Percentiles rank a stretch among this genome's conserved stretches.
These are phyloP conservation scores for Aphodius granarius DNA, from an alignment of 2,888 invertebrate species.

Conservation along the genomic window DNA sequence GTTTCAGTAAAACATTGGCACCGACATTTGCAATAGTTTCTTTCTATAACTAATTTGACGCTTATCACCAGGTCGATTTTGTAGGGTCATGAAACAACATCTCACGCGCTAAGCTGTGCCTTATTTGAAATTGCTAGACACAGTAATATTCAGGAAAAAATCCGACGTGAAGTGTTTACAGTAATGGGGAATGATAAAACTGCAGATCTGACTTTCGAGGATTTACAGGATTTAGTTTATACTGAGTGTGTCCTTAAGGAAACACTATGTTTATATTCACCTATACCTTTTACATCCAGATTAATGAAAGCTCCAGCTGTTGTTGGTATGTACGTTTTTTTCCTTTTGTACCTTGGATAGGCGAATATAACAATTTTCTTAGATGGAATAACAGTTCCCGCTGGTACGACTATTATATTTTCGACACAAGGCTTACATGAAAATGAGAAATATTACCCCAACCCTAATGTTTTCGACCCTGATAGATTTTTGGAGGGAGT, in stretches of 20 bases:
- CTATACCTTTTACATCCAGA: slow-evolving; percentile 27
- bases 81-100: slow-evolving; percentile 34
- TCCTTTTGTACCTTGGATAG: too few relatives aligned
- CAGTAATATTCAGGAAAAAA: slow-evolving; percentile 32
- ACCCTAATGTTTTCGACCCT: background rate
- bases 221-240: slow-evolving; percentile 30
- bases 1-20: too few relatives aligned
- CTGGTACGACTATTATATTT: background rate
- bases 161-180: slow-evolving; percentile 29
- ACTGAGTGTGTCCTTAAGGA: slow-evolving; percentile 33
- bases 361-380: too few relatives aligned
- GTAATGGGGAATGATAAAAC: slow-evolving; percentile 14
- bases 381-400: background rate
- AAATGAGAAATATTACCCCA: background rate
- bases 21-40: too few relatives aligned
- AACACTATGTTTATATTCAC: slow-evolving; percentile 27
- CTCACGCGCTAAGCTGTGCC: slow-evolving; percentile 28
- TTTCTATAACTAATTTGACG: too few relatives aligned
- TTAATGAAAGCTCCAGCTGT: background rate
- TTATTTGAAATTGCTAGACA: slow-evolving; percentile 30
- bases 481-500: background rate
- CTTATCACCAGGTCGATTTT: too few relatives aligned
- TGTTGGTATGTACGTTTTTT: background rate
- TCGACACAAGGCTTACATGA: background rate
- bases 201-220: slow-evolving; percentile 9